phyloP scores from a whole-genome alignment of 2,888 invertebrate species.

The Falcaria lacertinaria region DNA sequence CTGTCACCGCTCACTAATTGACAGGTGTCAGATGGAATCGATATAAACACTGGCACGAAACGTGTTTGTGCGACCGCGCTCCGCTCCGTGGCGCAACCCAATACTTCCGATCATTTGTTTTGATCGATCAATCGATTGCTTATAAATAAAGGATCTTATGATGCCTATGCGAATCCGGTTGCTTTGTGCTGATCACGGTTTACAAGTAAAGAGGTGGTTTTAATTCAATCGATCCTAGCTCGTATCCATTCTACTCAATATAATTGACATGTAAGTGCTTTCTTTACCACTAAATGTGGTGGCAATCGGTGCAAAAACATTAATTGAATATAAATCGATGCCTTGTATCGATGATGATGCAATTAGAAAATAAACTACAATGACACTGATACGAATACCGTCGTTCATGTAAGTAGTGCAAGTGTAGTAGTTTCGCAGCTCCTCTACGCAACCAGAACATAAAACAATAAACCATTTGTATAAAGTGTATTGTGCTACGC shows the following conservation, averaged over 20 bases:
- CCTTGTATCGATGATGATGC: no score
- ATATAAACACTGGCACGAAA: slow-evolving; percentile 10
- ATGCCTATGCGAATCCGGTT: background rate
- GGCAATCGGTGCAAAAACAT: no score
- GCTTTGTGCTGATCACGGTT: background rate
- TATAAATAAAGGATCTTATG: slow-evolving; percentile 6
- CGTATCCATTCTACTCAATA: background rate
- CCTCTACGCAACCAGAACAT: no score
- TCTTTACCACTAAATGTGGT: no score
- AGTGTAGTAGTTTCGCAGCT: no score
- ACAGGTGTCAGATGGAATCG: slow-evolving; percentile 36
- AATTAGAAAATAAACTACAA: no score
- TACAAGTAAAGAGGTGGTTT: background rate
- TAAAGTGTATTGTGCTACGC: no score
- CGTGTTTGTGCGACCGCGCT: slow-evolving; percentile 8
- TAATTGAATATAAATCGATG: no score
- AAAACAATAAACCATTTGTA: no score
- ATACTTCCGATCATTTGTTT: slow-evolving; percentile 43
- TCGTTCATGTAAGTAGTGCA: no score
- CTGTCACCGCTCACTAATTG: slow-evolving; percentile 50
- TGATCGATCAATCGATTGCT: slow-evolving; percentile 32
- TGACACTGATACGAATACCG: no score
- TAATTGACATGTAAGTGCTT: background rate
- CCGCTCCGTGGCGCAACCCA: slow-evolving; percentile 27
- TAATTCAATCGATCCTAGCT: background rate